These are phyloP conservation scores for Podarcis lilfordi DNA, from an alignment of 2,797 vertebrate species.

Conservation along the genomic window DNA sequence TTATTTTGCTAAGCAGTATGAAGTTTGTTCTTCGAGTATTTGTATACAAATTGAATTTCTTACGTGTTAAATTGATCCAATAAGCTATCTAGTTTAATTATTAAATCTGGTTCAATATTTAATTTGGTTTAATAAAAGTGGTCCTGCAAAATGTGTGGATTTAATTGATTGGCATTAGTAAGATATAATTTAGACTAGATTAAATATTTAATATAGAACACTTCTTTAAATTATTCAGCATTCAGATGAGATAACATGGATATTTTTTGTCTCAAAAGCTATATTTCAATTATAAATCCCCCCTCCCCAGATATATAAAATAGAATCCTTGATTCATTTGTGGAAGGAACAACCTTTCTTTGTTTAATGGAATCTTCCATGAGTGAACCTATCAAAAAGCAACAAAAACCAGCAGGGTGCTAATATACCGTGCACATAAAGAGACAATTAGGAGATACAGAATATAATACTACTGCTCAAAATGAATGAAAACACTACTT, in stretches of 20 bases:
- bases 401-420: constrained; percentile 46
- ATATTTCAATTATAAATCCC: constrained; percentile 64
- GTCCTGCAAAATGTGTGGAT: constrained; percentile 75
- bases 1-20: constrained; percentile 58
- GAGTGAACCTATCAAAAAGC: constrained; percentile 54
- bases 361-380: constrained; percentile 57
- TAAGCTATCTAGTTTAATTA: constrained; percentile 82
- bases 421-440: constrained; percentile 49
- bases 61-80: constrained; percentile 76
- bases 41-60: constrained; percentile 69
- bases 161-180: constrained; percentile 79
- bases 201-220: constrained; percentile 82
- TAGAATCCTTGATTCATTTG: constrained; percentile 65
- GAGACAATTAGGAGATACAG: constrained; percentile 49
- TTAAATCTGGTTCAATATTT: constrained; percentile 85
- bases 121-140: constrained; percentile 82
- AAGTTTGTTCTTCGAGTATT: constrained; percentile 65
- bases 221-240: constrained; percentile 82
- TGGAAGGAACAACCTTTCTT: constrained; percentile 67
- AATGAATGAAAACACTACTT: constrained; percentile 38
- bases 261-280: constrained; percentile 69
- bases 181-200: constrained; percentile 77
- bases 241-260: constrained; percentile 74
- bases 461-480: constrained; percentile 44
- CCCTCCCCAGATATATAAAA: constrained; percentile 62